Base-by-base conservation (phyloP, 2,888 invertebrate genomes). In the Vesta saturnalis region DNA sequence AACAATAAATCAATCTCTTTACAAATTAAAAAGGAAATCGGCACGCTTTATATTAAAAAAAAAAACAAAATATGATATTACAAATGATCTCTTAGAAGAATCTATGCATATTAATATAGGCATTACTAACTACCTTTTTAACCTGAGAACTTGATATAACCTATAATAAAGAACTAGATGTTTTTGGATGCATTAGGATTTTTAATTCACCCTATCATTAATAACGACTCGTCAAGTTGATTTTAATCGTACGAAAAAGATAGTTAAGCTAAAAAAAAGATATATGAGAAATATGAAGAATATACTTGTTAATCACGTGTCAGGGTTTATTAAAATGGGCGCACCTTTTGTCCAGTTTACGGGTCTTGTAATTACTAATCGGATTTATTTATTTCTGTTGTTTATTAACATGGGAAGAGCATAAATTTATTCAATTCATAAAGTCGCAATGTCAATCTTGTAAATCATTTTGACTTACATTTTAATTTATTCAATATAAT, bases 271-370 rank as follows among this genome's bases (percentile, higher is more conserved):
- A n/a, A n/a, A n/a, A n/a, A n/a, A n/a, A n/a, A n/a, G 71, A 71
- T 72, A 54, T 16, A 56, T 30, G 8, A 47, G 39, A 35, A 30
- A 16, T 16, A 60, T 70, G 72, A 76, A 76, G 68, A 73, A 77
- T 77, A 75, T 73, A 73, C 78, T 77, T 77, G 77, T 79, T 80
- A 78, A 79, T 79, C 80, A 77, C 75, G 78, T 77, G 79, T 79
- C 79, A 80, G 76, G 73, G 76, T 79, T 79, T 80, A 81, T 81
- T 80, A 81, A 76, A 77, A 77, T 77, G 74, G 77, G 76, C 76
- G 73, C 77, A 77, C 78, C 77, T 78, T 49, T 49, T 72, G 69
- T 72, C 73, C 73, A 73, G 56, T 71, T 70, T 71, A 43, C 69
- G 70, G 69, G 72, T 72, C 71, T 71, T 73, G 72, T 76, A 76